Evolutionary conservation across 1,140 invertebrate species (phyloP).

Genomic region (Calephelis virginiensis): DNA sequence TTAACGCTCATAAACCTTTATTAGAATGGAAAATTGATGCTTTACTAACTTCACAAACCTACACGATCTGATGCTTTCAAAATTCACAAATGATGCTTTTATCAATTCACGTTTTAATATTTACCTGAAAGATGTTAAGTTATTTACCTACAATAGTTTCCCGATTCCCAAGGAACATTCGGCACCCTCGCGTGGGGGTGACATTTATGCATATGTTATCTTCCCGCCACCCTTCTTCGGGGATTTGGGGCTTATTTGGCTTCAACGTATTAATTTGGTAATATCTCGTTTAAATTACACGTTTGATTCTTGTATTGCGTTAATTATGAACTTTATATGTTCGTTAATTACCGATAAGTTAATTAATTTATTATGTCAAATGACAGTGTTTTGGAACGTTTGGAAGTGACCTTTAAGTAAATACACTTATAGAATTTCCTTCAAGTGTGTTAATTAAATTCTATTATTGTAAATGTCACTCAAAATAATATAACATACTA

Average conservation of each 20-base stretch:
- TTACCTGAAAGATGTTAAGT: background rate
- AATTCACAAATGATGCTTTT: too few species aligned
- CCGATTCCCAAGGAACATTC: slow-evolving; percentile 18
- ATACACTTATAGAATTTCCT: background rate
- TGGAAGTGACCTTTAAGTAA: slow-evolving; percentile 7
- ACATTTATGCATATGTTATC: slow-evolving; percentile 35
- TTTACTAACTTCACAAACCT: too few species aligned
- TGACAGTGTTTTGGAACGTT: background rate
- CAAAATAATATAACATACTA: background rate
- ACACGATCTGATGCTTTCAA: background rate
- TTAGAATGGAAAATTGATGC: too few species aligned
- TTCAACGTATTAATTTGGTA: slow-evolving; percentile 34
- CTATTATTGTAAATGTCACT: slow-evolving; percentile 1
- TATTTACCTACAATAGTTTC: slow-evolving; percentile 8
- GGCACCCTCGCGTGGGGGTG: slow-evolving; percentile 22
- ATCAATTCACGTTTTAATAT: too few species aligned
- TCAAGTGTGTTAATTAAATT: background rate
- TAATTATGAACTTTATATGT: slow-evolving; percentile 28
- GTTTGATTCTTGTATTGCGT: slow-evolving; percentile 34
- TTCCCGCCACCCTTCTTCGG: slow-evolving; percentile 24
- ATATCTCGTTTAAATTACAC: slow-evolving; percentile 31
- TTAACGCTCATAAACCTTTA: too few species aligned
- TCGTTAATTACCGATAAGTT: slow-evolving; percentile 34
- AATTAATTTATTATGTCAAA: slow-evolving; percentile 28
- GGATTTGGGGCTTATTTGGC: slow-evolving; percentile 20